Evolutionary conservation across 1,140 invertebrate genomes (phyloP).

Genomic region (Dendrolimus kikuchii): DNA sequence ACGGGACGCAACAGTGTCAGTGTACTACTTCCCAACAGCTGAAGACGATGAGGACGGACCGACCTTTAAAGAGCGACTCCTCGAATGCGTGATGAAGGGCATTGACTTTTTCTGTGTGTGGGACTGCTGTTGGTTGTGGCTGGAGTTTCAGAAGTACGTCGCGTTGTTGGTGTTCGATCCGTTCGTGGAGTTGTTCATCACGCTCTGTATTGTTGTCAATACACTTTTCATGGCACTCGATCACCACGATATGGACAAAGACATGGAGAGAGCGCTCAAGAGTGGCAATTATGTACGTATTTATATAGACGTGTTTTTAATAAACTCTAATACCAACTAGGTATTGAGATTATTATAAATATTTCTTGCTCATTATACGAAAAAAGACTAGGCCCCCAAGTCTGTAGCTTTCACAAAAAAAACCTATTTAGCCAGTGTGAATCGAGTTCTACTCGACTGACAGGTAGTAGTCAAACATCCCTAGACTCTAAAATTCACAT

Average conservation of each 20-base stretch:
- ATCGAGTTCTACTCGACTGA: too few species aligned
- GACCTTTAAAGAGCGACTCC: conserved; percentile 88
- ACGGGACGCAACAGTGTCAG: conserved; percentile 82
- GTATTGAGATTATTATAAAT: too few species aligned
- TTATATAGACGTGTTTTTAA: conserved; percentile 1
- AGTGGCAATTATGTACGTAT: conserved; percentile 94
- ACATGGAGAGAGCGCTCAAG: conserved; percentile 88
- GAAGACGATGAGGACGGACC: conserved; percentile 92
- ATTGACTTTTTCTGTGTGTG: conserved; percentile 97
- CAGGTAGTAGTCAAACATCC: too few species aligned
- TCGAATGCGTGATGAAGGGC: conserved; percentile 82
- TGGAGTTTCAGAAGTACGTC: conserved; percentile 92
- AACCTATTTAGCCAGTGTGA: too few species aligned
- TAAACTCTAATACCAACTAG: neutral
- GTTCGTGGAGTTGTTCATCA: conserved; percentile 98
- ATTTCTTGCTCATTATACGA: too few species aligned
- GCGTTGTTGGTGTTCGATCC: conserved; percentile 96
- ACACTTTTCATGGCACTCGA: conserved; percentile 98
- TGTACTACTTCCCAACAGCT: conserved; percentile 93
- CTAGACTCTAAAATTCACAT: too few species aligned
- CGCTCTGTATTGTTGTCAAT: conserved; percentile 97
- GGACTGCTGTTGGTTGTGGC: conserved; percentile 95
- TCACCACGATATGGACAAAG: conserved; percentile 93
- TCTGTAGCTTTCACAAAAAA: too few species aligned
- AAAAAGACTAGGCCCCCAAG: too few species aligned